A percentile compares a stretch with the other conserved stretches of the same genome.
phyloP scores from a whole-genome alignment of 2,888 invertebrate species.

The Antheraea yamamai region DNA sequence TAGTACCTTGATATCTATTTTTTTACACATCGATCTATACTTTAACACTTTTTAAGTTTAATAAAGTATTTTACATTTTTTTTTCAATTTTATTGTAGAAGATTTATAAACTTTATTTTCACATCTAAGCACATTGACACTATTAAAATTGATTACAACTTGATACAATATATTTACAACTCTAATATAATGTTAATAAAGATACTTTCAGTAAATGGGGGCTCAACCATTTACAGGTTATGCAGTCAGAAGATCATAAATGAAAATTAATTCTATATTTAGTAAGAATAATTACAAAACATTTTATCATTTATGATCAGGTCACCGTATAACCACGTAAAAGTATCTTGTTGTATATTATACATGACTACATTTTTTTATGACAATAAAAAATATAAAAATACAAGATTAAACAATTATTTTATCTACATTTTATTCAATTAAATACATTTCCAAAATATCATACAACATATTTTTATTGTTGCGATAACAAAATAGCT shows the following conservation, averaged over 20 bases:
- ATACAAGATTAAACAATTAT: not conserved
- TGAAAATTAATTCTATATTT: constrained; percentile 32
- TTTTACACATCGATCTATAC: not conserved
- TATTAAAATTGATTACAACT: constrained; percentile 9
- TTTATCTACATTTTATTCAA: not conserved
- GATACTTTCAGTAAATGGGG: constrained; percentile 74
- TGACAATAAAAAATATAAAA: not conserved
- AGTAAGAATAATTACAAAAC: constrained; percentile 28
- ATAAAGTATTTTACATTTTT: not conserved
- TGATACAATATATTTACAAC: constrained; percentile 19
- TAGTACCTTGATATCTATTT: not conserved
- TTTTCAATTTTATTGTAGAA: not conserved
- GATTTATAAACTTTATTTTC: not conserved
- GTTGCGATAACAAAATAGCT: not conserved
- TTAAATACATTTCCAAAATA: not conserved
- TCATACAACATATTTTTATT: not conserved
- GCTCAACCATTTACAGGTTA: constrained; percentile 69
- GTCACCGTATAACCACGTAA: constrained; percentile 59
- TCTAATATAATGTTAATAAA: constrained; percentile 5
- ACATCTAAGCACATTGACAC: constrained; percentile 8
- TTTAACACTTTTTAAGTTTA: not conserved
- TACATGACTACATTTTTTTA: not conserved
- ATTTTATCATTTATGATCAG: constrained; percentile 44
- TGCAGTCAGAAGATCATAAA: constrained; percentile 55
- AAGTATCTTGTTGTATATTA: constrained; percentile 49